Conservation (phyloP, 53 echinoderm and acorn worm species). For the Holothuria scabra region DNA sequence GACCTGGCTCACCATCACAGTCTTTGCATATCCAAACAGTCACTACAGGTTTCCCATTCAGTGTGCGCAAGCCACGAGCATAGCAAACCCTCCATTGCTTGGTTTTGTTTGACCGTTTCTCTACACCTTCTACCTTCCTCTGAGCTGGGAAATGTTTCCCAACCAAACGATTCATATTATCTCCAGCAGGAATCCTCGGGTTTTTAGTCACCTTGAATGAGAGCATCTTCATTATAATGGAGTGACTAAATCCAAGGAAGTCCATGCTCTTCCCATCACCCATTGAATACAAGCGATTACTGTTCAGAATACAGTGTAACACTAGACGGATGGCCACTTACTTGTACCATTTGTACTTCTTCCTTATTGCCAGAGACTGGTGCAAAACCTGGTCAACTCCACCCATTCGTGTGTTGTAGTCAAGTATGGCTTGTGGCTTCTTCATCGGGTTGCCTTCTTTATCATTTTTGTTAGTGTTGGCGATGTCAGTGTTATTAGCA, state of each 20-base stretch:
- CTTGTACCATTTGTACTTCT: neutral
- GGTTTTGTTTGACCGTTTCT: neutral
- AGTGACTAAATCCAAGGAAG: neutral
- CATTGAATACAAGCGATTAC: neutral
- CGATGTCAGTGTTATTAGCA: neutral
- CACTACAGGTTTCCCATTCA: too few species aligned
- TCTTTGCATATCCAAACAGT: too few species aligned
- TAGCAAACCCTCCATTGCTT: constrained; percentile 25
- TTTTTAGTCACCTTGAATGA: neutral
- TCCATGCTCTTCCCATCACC: neutral
- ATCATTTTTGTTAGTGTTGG: neutral
- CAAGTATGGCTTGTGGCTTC: neutral
- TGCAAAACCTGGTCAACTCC: constrained; percentile 1
- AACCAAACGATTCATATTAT: constrained; percentile 3
- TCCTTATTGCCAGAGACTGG: neutral
- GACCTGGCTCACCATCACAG: too few species aligned
- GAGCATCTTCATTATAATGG: neutral
- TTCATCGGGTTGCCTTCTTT: constrained; percentile 3
- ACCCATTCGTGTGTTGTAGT: constrained; percentile 8
- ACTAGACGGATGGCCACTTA: neutral
- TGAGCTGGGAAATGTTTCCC: neutral
- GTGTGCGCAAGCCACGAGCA: neutral
- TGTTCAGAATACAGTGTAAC: neutral
- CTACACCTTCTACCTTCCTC: constrained; percentile 16
- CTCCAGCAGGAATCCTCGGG: neutral